Conservation (phyloP, 2,797 vertebrate species). For the Sebastes kiyomatsui region DNA sequence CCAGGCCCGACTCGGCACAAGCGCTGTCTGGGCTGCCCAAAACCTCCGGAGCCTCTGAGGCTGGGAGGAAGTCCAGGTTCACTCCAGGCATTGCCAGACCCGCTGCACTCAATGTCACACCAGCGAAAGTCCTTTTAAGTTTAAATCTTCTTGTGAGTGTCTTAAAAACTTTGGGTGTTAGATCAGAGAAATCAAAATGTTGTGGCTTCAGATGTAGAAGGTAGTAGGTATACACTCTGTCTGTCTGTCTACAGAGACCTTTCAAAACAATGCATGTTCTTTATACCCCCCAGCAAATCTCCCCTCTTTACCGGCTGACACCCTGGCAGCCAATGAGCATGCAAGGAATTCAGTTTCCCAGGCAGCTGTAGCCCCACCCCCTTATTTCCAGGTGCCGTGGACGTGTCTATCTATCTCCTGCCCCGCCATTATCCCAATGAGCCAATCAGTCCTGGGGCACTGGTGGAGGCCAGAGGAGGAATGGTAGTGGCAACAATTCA, state of each 20-base stretch:
- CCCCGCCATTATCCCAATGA: constrained; percentile 66
- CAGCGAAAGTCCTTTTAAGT: not conserved
- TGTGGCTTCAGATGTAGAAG: not conserved
- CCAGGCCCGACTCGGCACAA: constrained; percentile 69
- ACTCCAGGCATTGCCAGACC: constrained; percentile 79
- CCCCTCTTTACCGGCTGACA: constrained; percentile 56
- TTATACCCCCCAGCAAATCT: constrained; percentile 72
- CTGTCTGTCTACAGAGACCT: constrained; percentile 24
- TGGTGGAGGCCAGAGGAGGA: constrained; percentile 33
- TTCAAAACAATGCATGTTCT: constrained; percentile 50
- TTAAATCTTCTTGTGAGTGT: not conserved
- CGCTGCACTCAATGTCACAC: not conserved
- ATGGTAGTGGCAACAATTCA: constrained; percentile 50
- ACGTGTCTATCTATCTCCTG: constrained; percentile 76
- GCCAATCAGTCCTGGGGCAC: constrained; percentile 53
- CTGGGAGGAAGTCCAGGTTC: constrained; percentile 71
- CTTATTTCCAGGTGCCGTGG: constrained; percentile 74
- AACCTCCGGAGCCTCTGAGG: constrained; percentile 46
- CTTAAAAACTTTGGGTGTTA: not conserved
- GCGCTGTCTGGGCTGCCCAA: constrained; percentile 55
- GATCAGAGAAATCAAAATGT: not conserved
- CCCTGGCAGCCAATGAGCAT: constrained; percentile 73
- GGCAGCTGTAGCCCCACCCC: constrained; percentile 66
- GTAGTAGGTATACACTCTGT: constrained; percentile 6
- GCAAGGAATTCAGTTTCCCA: constrained; percentile 71